Evolutionary conservation across 2,113 vertebrate genomes (phyloP).

Genomic region (Physeter macrocephalus): DNA sequence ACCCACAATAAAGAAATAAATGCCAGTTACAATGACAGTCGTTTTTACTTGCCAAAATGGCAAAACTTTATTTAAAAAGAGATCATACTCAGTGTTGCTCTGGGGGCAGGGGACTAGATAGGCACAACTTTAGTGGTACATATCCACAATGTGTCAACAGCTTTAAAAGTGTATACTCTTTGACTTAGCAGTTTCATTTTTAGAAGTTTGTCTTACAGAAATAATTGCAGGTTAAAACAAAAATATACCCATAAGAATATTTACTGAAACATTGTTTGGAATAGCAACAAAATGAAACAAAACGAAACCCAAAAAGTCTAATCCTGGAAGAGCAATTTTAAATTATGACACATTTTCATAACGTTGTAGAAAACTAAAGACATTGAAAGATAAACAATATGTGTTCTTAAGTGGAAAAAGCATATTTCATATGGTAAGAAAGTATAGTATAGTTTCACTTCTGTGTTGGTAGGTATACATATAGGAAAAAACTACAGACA

Average conservation of each 20-base stretch:
- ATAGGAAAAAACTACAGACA: neutral
- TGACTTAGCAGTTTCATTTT: neutral
- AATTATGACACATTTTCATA: neutral
- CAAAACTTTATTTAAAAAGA: neutral
- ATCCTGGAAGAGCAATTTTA: neutral
- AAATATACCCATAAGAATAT: neutral
- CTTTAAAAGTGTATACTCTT: neutral
- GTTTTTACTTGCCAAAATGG: slow-evolving; percentile 12
- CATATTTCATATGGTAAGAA: neutral
- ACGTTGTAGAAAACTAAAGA: neutral
- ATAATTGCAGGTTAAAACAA: neutral
- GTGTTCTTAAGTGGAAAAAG: neutral
- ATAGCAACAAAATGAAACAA: neutral
- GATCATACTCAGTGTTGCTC: neutral
- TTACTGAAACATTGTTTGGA: neutral
- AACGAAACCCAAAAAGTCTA: neutral
- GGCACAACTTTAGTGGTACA: neutral
- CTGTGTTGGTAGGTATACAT: neutral
- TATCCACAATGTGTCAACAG: neutral
- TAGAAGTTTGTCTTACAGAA: neutral
- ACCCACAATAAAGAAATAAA: neutral
- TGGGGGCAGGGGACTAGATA: neutral
- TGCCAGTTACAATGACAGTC: neutral
- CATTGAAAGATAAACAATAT: neutral
- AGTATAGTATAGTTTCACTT: neutral